Evolutionary conservation across 92 coral and sea anemone species (phyloP).

Genomic region (Phenganax subtilis): DNA sequence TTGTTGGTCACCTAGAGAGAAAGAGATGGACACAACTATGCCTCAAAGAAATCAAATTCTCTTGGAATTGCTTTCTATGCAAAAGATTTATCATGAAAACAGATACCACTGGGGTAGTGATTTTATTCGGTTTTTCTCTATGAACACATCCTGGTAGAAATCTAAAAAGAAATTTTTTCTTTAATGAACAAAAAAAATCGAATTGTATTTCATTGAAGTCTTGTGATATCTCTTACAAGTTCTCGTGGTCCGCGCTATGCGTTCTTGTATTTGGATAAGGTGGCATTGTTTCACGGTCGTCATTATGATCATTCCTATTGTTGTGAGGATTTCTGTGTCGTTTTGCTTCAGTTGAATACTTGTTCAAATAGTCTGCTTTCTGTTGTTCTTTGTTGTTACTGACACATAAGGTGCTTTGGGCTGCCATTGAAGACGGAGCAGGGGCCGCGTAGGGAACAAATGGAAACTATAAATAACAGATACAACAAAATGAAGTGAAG

Average conservation of each 20-base stretch:
- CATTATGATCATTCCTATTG: neutral
- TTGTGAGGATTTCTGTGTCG: neutral
- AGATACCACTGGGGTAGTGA: neutral
- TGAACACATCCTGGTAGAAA: neutral
- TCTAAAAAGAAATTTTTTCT: neutral
- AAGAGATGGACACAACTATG: neutral
- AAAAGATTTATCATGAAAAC: neutral
- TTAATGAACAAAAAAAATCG: too few species aligned
- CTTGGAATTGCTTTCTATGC: too few species aligned
- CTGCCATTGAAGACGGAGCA: conserved; percentile 27
- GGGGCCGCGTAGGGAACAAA: conserved; percentile 36
- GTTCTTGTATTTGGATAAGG: neutral
- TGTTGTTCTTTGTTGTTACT: neutral
- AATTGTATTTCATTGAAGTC: neutral
- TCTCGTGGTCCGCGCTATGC: conserved; percentile 7
- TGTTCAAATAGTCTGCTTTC: neutral
- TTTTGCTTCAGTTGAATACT: neutral
- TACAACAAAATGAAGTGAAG: neutral
- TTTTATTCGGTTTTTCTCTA: neutral
- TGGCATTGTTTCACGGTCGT: neutral
- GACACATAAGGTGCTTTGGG: neutral
- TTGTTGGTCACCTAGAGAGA: conserved; percentile 13
- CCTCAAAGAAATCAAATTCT: neutral
- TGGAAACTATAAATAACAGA: conserved; percentile 1
- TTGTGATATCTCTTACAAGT: conserved; percentile 8